A percentile compares a stretch with the other conserved stretches of the same genome.
Conservation (phyloP, 2,113 vertebrate genomes). For the Perognathus longimembris region DNA sequence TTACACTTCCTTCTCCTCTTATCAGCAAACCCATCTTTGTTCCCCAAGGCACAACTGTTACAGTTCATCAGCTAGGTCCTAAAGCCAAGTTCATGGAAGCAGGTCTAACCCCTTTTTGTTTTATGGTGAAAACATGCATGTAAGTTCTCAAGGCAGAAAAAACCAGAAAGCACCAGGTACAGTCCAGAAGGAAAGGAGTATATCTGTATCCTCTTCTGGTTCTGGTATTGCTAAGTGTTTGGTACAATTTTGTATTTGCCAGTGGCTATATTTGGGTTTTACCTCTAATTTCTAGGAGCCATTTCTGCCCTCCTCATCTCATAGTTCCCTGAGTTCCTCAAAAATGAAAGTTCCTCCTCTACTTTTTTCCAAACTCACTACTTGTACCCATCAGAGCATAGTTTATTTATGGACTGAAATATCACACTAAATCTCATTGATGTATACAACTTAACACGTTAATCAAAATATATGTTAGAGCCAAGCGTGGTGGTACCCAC, state of each 20-base stretch:
- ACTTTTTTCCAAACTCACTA: constrained; percentile 30
- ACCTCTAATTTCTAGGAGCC: neutral
- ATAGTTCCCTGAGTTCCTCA: neutral
- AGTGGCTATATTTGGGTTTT: neutral
- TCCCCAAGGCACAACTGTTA: neutral
- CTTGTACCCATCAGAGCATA: neutral
- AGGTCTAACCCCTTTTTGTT: neutral
- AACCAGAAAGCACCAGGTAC: neutral
- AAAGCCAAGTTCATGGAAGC: neutral
- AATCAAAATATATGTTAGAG: neutral
- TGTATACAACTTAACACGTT: neutral
- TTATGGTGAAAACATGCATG: neutral
- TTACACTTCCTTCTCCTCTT: neutral
- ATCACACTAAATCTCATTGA: neutral
- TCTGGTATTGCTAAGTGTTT: neutral
- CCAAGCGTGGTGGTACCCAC: too few relatives aligned
- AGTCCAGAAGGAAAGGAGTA: neutral
- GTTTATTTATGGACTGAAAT: neutral
- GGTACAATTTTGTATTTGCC: neutral
- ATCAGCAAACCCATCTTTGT: neutral
- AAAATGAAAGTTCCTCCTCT: neutral
- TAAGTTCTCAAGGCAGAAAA: neutral
- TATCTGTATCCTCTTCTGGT: neutral
- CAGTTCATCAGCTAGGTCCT: neutral
- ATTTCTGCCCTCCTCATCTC: neutral